phyloP scores from a whole-genome alignment of 1,140 invertebrate genomes.

The Diabrotica virgifera region DNA sequence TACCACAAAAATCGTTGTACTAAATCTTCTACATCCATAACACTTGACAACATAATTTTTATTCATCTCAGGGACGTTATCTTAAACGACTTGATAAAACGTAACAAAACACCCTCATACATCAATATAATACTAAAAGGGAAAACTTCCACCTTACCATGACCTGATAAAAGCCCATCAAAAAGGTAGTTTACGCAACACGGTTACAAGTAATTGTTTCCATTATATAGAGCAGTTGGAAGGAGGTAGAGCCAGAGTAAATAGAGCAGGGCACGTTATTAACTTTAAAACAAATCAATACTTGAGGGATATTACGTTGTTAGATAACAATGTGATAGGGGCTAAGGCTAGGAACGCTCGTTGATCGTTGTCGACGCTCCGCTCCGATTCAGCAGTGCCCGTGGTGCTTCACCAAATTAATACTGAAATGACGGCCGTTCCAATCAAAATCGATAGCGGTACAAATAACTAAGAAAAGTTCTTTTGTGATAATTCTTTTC shows the following conservation, averaged over 20 bases:
- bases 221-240: neutral
- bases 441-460: too few relatives aligned
- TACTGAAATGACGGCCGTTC: too few relatives aligned
- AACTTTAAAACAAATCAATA: slow-evolving; percentile 3
- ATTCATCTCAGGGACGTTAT: too few relatives aligned
- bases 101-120: neutral
- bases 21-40: too few relatives aligned
- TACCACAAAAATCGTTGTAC: too few relatives aligned
- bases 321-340: slow-evolving; percentile 2
- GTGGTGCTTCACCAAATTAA: too few relatives aligned
- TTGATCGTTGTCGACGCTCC: neutral
- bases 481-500: too few relatives aligned
- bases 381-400: too few relatives aligned
- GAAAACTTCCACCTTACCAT: neutral
- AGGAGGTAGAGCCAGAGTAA: neutral
- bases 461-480: too few relatives aligned
- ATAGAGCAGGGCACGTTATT: neutral
- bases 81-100: too few relatives aligned
- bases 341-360: neutral
- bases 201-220: neutral
- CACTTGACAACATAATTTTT: too few relatives aligned
- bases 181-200: neutral
- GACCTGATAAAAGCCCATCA: slow-evolving; percentile 1
- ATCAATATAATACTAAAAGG: neutral
- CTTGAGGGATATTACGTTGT: neutral